A percentile compares a stretch with the other conserved stretches of the same genome.
phyloP scores from a whole-genome alignment of 2,888 invertebrate species.

The Acanthococcus lagerstroemiae region DNA sequence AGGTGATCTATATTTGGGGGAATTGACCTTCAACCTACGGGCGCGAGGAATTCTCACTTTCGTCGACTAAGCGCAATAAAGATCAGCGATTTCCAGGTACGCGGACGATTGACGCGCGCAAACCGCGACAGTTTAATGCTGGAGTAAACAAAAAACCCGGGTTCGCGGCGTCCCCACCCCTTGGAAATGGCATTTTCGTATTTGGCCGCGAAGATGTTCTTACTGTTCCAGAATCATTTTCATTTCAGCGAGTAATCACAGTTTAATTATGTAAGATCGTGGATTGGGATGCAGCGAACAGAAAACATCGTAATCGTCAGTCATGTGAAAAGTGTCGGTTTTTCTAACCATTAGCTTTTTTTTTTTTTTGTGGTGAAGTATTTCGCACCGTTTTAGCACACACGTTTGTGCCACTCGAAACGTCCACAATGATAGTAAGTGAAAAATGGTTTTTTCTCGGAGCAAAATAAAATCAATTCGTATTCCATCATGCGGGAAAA shows the following conservation, averaged over 20 bases:
- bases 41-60: slow-evolving; percentile 12
- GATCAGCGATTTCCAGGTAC: slow-evolving; percentile 2
- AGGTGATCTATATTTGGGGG: too few relatives aligned
- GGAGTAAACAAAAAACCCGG: too few relatives aligned
- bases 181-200: too few relatives aligned
- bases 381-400: too few relatives aligned
- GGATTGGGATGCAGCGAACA: not conserved
- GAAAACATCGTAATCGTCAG: slow-evolving; percentile 10
- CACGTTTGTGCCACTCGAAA: too few relatives aligned
- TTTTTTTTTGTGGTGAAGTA: not conserved
- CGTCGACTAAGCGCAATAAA: slow-evolving; percentile 2
- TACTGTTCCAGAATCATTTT: slow-evolving; percentile 7
- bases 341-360: not conserved
- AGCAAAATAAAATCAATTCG: too few relatives aligned
- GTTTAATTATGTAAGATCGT: slow-evolving; percentile 12
- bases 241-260: slow-evolving; percentile 3
- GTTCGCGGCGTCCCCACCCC: too few relatives aligned
- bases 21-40: slow-evolving; percentile 22
- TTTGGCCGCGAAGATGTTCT: slow-evolving; percentile 23
- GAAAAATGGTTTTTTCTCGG: too few relatives aligned
- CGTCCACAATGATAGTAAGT: too few relatives aligned
- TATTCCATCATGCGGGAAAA: too few relatives aligned
- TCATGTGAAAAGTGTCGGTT: slow-evolving; percentile 19
- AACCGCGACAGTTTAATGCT: too few relatives aligned
- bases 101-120: too few relatives aligned